Evolutionary conservation across 2,888 invertebrate genomes (phyloP), one percentile per base, ranked within the genome.

Genomic region (Nomada hirtipes): DNA sequence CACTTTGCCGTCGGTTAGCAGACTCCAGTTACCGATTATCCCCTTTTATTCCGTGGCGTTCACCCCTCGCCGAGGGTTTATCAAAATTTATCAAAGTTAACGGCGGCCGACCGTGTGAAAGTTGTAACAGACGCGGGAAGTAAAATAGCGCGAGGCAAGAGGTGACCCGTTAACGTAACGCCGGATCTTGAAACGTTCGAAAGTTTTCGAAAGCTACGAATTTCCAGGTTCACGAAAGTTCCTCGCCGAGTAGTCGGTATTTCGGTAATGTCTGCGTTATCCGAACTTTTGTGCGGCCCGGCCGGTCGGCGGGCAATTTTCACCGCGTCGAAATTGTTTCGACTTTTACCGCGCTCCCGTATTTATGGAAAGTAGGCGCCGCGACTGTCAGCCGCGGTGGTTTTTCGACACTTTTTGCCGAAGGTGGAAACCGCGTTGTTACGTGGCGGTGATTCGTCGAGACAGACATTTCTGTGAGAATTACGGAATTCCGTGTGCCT

Each of bases 261-360:
- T 79, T 64, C 64, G 79, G 77, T 76, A 76, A 69, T 76, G 69
- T 53, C 57, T 59, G 64, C 52, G 47, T 79, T 76, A 76, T 76
- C 52, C 59, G 69, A 79, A 79, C 69, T 79, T 76, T 65, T 65
- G 69, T 23, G 7, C 47, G 26, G n/a, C 29, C 18, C 20, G 3
- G 13, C n/a, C 50, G 44, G 29, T 44, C 15, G 29, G n/a, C 15
- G 52, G 64, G 64, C 52, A 76, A 76, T 76, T 79, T 77, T 47
- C 76, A 18, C 50, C 44, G 52, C 52, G 52, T 42, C 52, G 59
- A 53, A 76, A 79, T 69, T 70, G 59, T 77, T 70, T 64, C 69
- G 64, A 69, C 57, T 69, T 52, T 47, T 47, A n/a, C 52, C 18
- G 52, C 47, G 59, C 63, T 59, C 36, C 29, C 52, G 23, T 69